Evolutionary conservation across 2,113 vertebrate species (phyloP).

Genomic region (Nycticorax nycticorax): DNA sequence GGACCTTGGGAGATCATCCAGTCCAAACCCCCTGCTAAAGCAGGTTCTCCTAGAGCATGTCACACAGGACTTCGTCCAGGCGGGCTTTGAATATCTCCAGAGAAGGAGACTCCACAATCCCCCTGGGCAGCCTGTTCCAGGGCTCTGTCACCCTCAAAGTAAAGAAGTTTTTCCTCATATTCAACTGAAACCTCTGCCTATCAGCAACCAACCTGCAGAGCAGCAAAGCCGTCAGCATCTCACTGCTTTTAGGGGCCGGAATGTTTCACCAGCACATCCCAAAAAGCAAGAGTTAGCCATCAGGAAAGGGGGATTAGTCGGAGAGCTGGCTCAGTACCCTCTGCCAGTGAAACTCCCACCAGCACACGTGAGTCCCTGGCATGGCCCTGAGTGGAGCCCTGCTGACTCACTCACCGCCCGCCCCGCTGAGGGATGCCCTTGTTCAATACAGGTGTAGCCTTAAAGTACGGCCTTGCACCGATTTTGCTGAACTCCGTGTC

Average conservation of each 20-base stretch:
- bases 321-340: neutral
- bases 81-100: too few relatives aligned
- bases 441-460: neutral
- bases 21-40: too few relatives aligned
- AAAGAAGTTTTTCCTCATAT: too few relatives aligned
- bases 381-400: neutral
- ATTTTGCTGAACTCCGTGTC: neutral
- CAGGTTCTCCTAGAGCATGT: too few relatives aligned
- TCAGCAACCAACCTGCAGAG: neutral
- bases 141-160: too few relatives aligned
- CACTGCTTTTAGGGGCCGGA: neutral
- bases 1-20: too few relatives aligned
- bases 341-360: neutral
- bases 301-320: neutral
- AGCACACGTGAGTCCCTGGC: neutral
- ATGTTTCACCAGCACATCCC: neutral
- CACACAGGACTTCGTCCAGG: too few relatives aligned
- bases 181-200: too few relatives aligned
- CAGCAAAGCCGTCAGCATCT: neutral
- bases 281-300: neutral
- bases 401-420: neutral
- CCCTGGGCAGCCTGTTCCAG: too few relatives aligned
- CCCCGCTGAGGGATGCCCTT: neutral
- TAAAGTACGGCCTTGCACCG: rapidly evolving
- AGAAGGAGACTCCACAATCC: too few relatives aligned